Evolutionary conservation across 2,797 vertebrate species (phyloP).

Genomic region (Pachyuromys duprasi): DNA sequence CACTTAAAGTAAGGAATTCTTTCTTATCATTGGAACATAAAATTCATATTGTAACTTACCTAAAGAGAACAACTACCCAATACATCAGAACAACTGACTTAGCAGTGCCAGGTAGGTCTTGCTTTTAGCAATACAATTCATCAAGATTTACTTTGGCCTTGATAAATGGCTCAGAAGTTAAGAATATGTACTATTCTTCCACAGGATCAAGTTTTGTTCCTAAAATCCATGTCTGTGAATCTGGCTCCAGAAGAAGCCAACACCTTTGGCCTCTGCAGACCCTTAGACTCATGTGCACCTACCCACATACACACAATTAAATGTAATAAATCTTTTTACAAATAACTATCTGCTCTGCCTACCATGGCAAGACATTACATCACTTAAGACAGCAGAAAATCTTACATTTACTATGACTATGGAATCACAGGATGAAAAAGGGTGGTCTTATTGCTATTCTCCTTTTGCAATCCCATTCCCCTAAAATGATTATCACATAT

Average conservation of each 20-base stretch:
- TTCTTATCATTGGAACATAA: constrained; percentile 31
- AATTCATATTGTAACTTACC: background rate
- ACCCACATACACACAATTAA: background rate
- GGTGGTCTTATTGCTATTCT: background rate
- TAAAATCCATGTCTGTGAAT: background rate
- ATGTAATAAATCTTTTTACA: background rate
- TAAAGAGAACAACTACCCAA: constrained; percentile 53
- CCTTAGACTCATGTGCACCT: background rate
- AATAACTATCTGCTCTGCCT: background rate
- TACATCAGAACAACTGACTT: background rate
- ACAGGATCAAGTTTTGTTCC: background rate
- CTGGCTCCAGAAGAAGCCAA: background rate
- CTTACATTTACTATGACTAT: background rate
- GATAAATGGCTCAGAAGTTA: background rate
- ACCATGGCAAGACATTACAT: background rate
- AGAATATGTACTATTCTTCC: background rate
- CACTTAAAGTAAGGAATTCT: constrained; percentile 23
- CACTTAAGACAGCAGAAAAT: background rate
- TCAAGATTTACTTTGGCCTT: constrained; percentile 29
- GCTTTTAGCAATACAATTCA: background rate
- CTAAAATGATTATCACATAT: background rate
- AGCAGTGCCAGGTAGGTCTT: background rate
- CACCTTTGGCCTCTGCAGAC: background rate
- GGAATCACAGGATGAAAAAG: constrained; percentile 32
- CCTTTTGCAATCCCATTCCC: background rate